Conservation (phyloP, 2,888 invertebrate genomes). For the Metellina segmentata region DNA sequence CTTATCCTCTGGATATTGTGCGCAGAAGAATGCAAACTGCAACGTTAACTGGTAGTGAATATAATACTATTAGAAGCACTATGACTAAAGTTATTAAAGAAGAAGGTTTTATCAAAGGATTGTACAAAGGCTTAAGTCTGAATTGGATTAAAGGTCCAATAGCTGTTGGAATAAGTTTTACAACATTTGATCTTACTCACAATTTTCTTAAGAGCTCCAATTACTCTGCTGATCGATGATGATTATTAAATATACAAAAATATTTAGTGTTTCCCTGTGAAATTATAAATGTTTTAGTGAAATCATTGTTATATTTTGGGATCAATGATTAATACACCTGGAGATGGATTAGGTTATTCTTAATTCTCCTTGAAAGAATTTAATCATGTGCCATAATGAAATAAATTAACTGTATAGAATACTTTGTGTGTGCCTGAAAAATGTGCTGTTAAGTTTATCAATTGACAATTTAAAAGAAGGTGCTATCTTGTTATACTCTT, state of each 20-base stretch:
- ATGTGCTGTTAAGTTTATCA: neutral
- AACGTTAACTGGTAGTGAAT: slow-evolving; percentile 83
- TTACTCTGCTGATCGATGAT: neutral
- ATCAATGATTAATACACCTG: neutral
- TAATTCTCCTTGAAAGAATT: neutral
- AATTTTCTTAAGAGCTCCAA: slow-evolving; percentile 70
- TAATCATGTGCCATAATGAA: neutral
- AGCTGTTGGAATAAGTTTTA: slow-evolving; percentile 94
- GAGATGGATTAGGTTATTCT: neutral
- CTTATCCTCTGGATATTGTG: slow-evolving; percentile 98
- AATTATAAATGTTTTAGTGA: neutral
- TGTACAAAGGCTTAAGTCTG: slow-evolving; percentile 99
- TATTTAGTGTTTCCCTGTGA: neutral
- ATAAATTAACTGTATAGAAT: neutral
- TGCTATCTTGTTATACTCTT: slow-evolving; percentile 15
- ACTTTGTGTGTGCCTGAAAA: neutral
- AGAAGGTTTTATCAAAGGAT: slow-evolving; percentile 93
- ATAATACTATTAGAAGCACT: slow-evolving; percentile 86
- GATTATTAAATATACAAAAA: neutral
- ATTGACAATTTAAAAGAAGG: neutral
- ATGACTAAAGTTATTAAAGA: slow-evolving; percentile 81
- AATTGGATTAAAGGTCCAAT: slow-evolving; percentile 94
- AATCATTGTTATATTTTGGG: neutral
- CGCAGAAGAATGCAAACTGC: slow-evolving; percentile 87
- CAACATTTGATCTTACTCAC: slow-evolving; percentile 88